Base-by-base conservation (phyloP, 2,888 invertebrate genomes). In the Diadegma fenestrale region DNA sequence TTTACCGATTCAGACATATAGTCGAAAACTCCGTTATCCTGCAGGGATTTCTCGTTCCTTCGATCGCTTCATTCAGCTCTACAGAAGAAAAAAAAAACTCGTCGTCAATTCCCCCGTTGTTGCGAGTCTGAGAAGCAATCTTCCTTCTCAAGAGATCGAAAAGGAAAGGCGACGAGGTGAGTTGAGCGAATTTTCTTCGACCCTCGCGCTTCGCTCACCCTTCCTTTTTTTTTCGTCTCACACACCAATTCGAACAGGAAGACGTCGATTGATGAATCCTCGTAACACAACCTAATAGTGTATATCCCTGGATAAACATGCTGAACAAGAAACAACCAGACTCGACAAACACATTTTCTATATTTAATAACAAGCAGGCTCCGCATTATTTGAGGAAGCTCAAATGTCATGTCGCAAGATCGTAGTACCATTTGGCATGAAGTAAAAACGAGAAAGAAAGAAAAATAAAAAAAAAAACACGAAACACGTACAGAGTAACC, bases 21-120 rank as follows among this genome's bases (percentile, higher is more conserved):
- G 26, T 89, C 89, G 86, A 88, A 89, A 92, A 92, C 92, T 91
- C 92, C 90, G 91, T 92, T 92, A 91, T 92, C 92, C 89, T 89
- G 80, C 63, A 86, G 63, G 73, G 76, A 61, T 71, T 33, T 68
- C 61, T 68, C 85, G 78, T 76, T 82, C 77, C 84, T 75, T 76
- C 77, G 37, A 75, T 85, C 72, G 75, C 71, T 87, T 61, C 76
- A 54, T 78, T 71, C 63, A 78, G 80, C 68, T 58, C 51, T 45
- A 78, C 61, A 19, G 63, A 58, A 81, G 54, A 33, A 61, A 79
- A 26, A 79, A 71, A 78, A 78, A 68, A 71, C 71, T 71, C 43
- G 54, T 80, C 54, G 77, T 82, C 82, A 64, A 71, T 54, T 54
- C 61, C 71, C 76, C 48, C 61, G 33, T 58, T 73, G 43, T 51